Evolutionary conservation across 2,888 invertebrate genomes (phyloP), one percentile per base, ranked within the genome.

Genomic region (Mythimna pallens): DNA sequence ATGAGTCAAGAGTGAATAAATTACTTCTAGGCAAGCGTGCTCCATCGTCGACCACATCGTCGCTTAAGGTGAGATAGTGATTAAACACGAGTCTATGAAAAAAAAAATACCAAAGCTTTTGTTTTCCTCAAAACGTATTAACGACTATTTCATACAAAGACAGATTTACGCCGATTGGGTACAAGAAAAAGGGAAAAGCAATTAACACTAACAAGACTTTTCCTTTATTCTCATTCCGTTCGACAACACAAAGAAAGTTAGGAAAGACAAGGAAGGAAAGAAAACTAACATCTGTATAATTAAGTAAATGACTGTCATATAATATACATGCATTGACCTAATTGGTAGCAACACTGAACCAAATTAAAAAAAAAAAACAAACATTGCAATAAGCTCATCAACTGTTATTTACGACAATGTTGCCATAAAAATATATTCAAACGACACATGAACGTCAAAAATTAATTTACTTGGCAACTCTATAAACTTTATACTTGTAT

Each of bases 401-500:
- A 73, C 73, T 61, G 22, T 61, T 74, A 83, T 91, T 90, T 88
- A 91, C 80, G 82, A 78, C 73, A 83, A 78, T 84, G 84, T 85
- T 84, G 87, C 85, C 84, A 85, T 91, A 90, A 90, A 91, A 87
- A 84, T 81, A 83, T 76, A 85, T 78, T 70, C 75, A 69, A 80
- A 82, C 81, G 87, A 89, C 81, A 85, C 86, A 73, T 83, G 86
- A 75, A 64, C 77, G 89, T 88, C 91, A 84, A 89, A 91, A 92
- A 91, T 88, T 93, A 92, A 93, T 95, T 94, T 92, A 92, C 92
- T 92, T 89, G 89, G 89, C 83, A 89, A 92, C 91, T 92, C 93
- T 92, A 94, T 94, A 94, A 94, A 95, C 86, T 95, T 95, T 93
- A 94, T 93, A 94, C 93, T 94, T 92, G 90, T 93, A 93, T 93